Evolutionary conservation across 1,140 invertebrate species (phyloP), one percentile per base, ranked within the genome.

Genomic region (Nebria ingens): DNA sequence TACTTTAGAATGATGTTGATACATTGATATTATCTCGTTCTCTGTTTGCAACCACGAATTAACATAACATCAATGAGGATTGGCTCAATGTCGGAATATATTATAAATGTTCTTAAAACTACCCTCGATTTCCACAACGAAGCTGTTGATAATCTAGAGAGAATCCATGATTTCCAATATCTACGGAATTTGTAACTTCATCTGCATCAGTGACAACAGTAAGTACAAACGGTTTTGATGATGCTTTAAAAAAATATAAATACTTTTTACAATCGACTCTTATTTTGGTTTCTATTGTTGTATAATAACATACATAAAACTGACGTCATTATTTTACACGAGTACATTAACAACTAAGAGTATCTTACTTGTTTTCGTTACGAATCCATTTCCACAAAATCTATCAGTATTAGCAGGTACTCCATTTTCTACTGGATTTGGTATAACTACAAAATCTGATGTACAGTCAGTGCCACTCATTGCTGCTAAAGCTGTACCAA

Each of bases 371-470:
- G 79, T 79, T 54, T 83, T 82, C 19, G 82, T 69, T 1, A 77
- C 69, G 59, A 89, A 82, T 20, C 78, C 79, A 52, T 84, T 73
- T 1, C 86, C 86, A 64, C 87, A 90, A 70, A 86, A 89, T 42
- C 87, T 73, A 62, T 89, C 86, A 3, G 74, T 76, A 19, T 65
- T 65, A 1, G 69, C 58, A 49, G 67, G 54, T 0, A 66, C 61
- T 2, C 65, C 69, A 50, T 73, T 74, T 56, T 70, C 74, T 0
- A 62, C 69, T 12, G 85, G 81, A 68, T 85, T 81, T 11, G 86
- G 83, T 64, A 90, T 81, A 2, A 89, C 77, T 1, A 90, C 80
- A 63, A 81, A 90, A 69, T 89, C 86, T 0, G 79, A 80, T 3
- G 68, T 79, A 62, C 86, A 89, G 9, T 71, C 66, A 4, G 64